phyloP scores from a whole-genome alignment of 2,113 vertebrate species.

The Corythoichthys haematopterus region DNA sequence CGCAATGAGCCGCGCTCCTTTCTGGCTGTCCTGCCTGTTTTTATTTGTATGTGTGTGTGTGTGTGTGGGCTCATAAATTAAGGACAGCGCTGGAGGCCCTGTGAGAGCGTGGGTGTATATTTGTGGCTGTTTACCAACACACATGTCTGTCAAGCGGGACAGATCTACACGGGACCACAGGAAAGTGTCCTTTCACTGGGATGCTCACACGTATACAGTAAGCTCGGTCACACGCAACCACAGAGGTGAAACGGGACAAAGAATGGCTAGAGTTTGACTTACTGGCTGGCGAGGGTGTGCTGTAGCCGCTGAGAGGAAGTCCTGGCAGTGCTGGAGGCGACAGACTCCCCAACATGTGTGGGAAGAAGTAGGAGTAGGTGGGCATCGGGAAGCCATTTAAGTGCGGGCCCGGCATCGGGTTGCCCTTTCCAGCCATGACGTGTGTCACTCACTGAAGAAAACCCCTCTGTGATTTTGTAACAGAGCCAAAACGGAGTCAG shows the following conservation, averaged over 20 bases:
- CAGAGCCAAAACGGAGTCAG: conserved; percentile 28
- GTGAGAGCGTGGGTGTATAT: conserved; percentile 19
- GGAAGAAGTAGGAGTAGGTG: conserved; percentile 95
- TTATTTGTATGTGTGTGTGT: conserved; percentile 20
- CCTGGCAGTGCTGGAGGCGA: conserved; percentile 83
- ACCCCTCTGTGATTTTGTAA: background rate
- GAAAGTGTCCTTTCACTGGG: conserved; percentile 41
- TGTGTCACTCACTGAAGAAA: conserved; percentile 37
- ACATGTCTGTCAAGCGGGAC: conserved; percentile 33
- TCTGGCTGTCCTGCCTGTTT: conserved; percentile 47
- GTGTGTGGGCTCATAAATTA: conserved; percentile 56
- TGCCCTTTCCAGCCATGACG: conserved; percentile 93
- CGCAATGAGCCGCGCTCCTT: conserved; percentile 41
- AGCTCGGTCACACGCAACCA: conserved; percentile 16
- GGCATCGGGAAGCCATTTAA: conserved; percentile 88
- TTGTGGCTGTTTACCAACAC: conserved; percentile 47
- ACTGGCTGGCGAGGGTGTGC: conserved; percentile 96
- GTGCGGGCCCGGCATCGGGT: conserved; percentile 80
- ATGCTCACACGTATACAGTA: conserved; percentile 8
- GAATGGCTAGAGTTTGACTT: conserved; percentile 67
- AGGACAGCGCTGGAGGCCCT: conserved; percentile 55
- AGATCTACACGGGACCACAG: conserved; percentile 45
- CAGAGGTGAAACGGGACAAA: conserved; percentile 36
- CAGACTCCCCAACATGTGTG: conserved; percentile 88
- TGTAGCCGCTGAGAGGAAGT: conserved; percentile 92